Conservation (phyloP, 2,797 vertebrate species). For the Carcharodon carcharias region DNA sequence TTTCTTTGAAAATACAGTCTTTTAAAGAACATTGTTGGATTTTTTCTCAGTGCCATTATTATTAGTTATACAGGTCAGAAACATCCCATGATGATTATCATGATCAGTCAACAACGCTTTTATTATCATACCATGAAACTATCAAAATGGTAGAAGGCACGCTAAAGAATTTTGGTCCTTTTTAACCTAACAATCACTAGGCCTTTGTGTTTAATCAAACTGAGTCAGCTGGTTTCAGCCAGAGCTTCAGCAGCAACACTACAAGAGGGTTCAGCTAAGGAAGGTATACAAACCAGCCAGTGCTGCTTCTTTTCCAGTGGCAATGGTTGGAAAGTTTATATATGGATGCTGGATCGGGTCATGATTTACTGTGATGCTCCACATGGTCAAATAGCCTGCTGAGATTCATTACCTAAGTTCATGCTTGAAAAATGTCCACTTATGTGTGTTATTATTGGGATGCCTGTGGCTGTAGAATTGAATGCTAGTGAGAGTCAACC, state of each 20-base stretch:
- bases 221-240: neutral
- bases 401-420: neutral
- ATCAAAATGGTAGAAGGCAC: neutral
- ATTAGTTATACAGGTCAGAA: neutral
- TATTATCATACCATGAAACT: neutral
- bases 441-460: neutral
- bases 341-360: neutral
- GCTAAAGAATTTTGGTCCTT: neutral
- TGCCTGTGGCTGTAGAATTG: neutral
- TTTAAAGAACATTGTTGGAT: neutral
- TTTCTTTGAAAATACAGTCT: neutral
- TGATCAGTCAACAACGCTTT: neutral
- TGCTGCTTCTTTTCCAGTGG: neutral
- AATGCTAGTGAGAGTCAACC: neutral
- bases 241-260: neutral
- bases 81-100: neutral
- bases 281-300: neutral
- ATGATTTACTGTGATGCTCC: neutral
- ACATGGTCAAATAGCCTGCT: neutral
- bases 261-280: neutral
- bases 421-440: neutral
- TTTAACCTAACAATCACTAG: neutral
- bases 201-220: neutral
- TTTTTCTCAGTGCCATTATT: neutral
- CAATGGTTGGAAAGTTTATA: neutral